These are phyloP conservation scores for Paedocypris sp. DNA, from an alignment of 2,113 vertebrate species.

Conservation along the genomic window DNA sequence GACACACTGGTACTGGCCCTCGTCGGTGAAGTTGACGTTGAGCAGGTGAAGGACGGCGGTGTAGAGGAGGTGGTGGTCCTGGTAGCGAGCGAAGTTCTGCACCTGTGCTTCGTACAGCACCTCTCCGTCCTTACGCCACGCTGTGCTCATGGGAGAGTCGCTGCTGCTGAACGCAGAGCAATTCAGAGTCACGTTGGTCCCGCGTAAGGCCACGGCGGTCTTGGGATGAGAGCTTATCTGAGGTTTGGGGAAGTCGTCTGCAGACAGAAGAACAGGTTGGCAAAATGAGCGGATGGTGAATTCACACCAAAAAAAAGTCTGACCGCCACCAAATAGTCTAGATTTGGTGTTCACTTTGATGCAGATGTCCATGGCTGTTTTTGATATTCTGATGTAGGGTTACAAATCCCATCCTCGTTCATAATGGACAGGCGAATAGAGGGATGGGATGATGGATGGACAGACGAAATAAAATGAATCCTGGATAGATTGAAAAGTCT, in stretches of 20 bases:
- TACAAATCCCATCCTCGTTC: constrained; percentile 7
- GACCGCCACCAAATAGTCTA: too few species aligned
- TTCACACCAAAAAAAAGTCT: too few species aligned
- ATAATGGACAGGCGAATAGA: constrained; percentile 19
- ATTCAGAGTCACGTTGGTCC: constrained; percentile 83
- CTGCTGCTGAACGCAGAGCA: constrained; percentile 94
- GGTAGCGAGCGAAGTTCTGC: constrained; percentile 80
- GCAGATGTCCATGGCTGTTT: too few species aligned
- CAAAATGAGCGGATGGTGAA: too few species aligned
- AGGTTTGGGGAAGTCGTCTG: constrained; percentile 94
- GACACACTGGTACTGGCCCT: constrained; percentile 93
- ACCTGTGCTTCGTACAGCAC: constrained; percentile 78
- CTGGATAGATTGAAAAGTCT: too few species aligned
- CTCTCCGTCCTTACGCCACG: constrained; percentile 96
- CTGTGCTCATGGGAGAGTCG: constrained; percentile 91
- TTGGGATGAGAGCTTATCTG: constrained; percentile 94
- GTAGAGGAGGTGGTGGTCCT: constrained; percentile 66
- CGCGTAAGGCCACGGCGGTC: constrained; percentile 81
- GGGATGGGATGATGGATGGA: too few species aligned
- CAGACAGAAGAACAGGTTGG: neutral
- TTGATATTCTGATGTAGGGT: neutral
- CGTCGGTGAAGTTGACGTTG: constrained; percentile 75
- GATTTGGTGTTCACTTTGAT: too few species aligned
- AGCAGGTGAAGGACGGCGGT: constrained; percentile 80
- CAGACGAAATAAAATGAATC: too few species aligned